Conservation (phyloP, 2,888 invertebrate species). For the Capitulum mitella region DNA sequence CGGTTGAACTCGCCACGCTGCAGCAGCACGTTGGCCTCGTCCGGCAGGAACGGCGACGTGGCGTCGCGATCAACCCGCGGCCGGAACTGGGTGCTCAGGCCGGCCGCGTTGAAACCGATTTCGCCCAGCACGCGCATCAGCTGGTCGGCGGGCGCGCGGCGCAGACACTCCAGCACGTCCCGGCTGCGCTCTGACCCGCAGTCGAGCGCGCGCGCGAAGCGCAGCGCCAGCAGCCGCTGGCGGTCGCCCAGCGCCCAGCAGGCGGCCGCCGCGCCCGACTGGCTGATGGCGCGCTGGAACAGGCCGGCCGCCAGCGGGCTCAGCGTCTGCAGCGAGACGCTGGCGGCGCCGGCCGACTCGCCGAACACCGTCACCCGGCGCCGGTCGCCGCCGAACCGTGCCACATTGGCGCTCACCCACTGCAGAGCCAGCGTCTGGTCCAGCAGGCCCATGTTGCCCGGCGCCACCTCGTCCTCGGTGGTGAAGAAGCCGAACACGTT, state of each 20-base stretch:
- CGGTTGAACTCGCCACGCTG: no score
- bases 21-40: no score
- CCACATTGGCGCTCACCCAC: slow-evolving; percentile 69
- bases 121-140: background rate
- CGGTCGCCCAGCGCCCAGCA: background rate
- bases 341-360: slow-evolving; percentile 66
- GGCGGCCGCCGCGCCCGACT: background rate
- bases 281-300: background rate
- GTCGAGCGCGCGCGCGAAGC: no score
- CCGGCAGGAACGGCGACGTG: no score
- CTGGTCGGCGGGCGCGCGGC: background rate
- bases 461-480: slow-evolving; percentile 50
- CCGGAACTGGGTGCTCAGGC: background rate
- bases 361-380: slow-evolving; percentile 69
- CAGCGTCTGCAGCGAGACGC: background rate
- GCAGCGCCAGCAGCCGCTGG: no score
- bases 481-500: slow-evolving; percentile 45
- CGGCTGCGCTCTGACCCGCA: no score
- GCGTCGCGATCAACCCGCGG: background rate
- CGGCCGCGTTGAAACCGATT: background rate
- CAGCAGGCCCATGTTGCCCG: slow-evolving; percentile 77
- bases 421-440: slow-evolving; percentile 72
- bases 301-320: background rate
- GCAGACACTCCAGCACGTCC: background rate
- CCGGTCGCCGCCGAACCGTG: slow-evolving; percentile 71